Percentiles rank a stretch among this genome's conserved stretches.
These are phyloP conservation scores for Ctenoplectra terminalis DNA, from an alignment of 1,140 invertebrate genomes.

Conservation along the genomic window DNA sequence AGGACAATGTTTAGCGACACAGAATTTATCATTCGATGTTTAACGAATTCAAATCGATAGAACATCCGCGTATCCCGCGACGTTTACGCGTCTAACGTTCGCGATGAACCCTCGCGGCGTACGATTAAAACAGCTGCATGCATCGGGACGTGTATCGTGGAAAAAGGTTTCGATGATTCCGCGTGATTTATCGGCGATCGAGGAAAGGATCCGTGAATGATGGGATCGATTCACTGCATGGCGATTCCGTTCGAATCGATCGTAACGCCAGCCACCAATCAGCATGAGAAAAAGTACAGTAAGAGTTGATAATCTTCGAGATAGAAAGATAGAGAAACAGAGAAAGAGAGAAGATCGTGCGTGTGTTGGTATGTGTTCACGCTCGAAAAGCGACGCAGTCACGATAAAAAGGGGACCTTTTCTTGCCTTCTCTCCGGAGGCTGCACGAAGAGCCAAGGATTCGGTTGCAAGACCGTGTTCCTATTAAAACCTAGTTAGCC, in stretches of 20 bases:
- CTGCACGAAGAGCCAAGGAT: conserved; percentile 42
- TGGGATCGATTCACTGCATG: conserved; percentile 20
- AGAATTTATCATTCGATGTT: conserved; percentile 34
- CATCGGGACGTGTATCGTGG: background rate
- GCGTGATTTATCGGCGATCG: conserved; percentile 28
- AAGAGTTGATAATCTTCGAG: conserved; percentile 41
- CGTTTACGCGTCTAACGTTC: conserved; percentile 4
- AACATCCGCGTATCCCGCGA: background rate
- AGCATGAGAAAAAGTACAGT: conserved; percentile 3
- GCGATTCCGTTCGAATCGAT: conserved; percentile 36
- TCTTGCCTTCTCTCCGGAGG: conserved; percentile 15
- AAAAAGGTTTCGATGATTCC: conserved; percentile 5
- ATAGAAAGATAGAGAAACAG: background rate
- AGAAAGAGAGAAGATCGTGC: background rate
- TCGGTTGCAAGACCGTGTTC: conserved; percentile 66
- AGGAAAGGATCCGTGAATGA: conserved; percentile 18
- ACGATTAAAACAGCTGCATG: conserved; percentile 13
- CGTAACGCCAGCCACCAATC: conserved; percentile 41
- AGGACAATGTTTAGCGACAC: background rate
- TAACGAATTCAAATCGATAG: background rate
- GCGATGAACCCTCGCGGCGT: background rate
- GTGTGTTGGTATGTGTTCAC: background rate
- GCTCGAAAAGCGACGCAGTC: conserved; percentile 33
- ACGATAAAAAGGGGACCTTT: conserved; percentile 48
- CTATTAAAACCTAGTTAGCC: conserved; percentile 75